A percentile compares a stretch with the other conserved stretches of the same genome.
These are phyloP conservation scores for Drymonia ruficornis DNA, from an alignment of 2,888 invertebrate genomes.

Conservation along the genomic window DNA sequence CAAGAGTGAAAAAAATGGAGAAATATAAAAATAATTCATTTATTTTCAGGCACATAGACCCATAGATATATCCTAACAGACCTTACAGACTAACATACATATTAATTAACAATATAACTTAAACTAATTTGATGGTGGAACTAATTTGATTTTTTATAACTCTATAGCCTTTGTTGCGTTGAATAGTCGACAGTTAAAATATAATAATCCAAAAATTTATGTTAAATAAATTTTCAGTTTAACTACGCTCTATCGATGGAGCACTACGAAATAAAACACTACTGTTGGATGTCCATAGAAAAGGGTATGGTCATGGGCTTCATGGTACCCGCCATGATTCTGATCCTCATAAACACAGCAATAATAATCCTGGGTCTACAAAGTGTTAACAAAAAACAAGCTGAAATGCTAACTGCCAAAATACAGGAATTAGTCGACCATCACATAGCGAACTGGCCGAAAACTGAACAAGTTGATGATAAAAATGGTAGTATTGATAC, in stretches of 20 bases:
- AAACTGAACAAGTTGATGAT: conserved; percentile 55
- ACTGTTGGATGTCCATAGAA: conserved; percentile 91
- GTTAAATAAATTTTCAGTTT: conserved; percentile 69
- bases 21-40: too few species aligned
- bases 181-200: too few species aligned
- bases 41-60: too few species aligned
- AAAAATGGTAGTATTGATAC: conserved; percentile 69
- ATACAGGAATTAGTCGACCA: conserved; percentile 76
- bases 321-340: conserved; percentile 88
- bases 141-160: too few species aligned
- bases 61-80: too few species aligned
- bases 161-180: too few species aligned
- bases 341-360: conserved; percentile 87
- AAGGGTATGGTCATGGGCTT: conserved; percentile 91
- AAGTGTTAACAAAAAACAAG: conserved; percentile 75
- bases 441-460: conserved; percentile 73
- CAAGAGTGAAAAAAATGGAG: too few species aligned
- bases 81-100: too few species aligned
- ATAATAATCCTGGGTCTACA: conserved; percentile 84
- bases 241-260: conserved; percentile 88
- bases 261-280: conserved; percentile 89
- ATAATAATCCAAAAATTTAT: too few species aligned
- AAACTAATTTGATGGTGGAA: too few species aligned
- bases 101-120: too few species aligned
- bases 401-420: conserved; percentile 73